Percentiles rank a stretch among this genome's conserved stretches.
Evolutionary conservation across 2,888 invertebrate genomes (phyloP).

Genomic region (Spodoptera picta): DNA sequence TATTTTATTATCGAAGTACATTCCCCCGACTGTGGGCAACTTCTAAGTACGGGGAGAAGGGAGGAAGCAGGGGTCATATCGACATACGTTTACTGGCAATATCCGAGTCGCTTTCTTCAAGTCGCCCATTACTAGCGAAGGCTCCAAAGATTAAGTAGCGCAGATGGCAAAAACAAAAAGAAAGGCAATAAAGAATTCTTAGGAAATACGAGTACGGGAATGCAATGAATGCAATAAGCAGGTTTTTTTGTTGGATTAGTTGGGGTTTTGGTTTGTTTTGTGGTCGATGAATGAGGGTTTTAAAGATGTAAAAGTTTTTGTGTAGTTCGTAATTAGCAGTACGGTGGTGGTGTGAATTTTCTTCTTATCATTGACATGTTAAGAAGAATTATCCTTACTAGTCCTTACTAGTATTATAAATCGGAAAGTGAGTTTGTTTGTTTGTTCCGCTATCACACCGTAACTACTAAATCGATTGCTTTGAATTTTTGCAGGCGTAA

Average conservation of each 20-base stretch:
- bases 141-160: conserved; percentile 59
- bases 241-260: conserved; percentile 11
- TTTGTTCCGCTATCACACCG: too few species aligned
- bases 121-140: conserved; percentile 67
- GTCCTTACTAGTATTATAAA: too few species aligned
- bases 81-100: conserved; percentile 76
- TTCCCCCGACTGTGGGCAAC: conserved; percentile 52
- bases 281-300: not conserved
- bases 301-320: not conserved
- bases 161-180: conserved; percentile 23
- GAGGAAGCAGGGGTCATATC: conserved; percentile 64
- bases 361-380: too few species aligned
- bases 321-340: too few species aligned
- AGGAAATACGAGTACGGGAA: conserved; percentile 18
- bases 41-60: conserved; percentile 60
- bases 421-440: too few species aligned
- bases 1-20: conserved; percentile 55
- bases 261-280: conserved; percentile 1
- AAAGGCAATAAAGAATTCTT: conserved; percentile 31
- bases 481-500: too few species aligned
- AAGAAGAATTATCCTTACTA: too few species aligned
- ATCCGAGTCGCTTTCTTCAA: conserved; percentile 73
- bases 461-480: too few species aligned
- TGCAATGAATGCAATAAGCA: conserved; percentile 37
- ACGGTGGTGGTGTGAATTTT: too few species aligned